Evolutionary conservation across 2,888 invertebrate genomes (phyloP).

Genomic region (Erebia epiphron): DNA sequence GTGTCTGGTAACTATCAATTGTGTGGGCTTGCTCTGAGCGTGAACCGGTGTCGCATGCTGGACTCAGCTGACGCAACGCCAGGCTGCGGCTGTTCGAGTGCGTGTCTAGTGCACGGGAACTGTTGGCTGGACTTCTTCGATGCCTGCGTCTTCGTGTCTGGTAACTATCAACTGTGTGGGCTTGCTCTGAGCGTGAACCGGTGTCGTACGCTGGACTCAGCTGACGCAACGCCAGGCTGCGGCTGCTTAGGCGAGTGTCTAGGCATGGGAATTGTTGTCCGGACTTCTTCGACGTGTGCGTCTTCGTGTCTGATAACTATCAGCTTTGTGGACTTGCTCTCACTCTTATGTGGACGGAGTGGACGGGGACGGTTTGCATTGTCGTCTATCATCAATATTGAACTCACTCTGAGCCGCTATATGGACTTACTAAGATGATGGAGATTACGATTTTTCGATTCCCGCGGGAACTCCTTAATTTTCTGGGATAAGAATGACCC

Average conservation of each 20-base stretch:
- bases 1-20: background rate
- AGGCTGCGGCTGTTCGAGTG: conserved; percentile 67
- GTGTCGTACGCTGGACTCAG: conserved; percentile 54
- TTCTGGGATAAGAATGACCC: too few relatives aligned
- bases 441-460: too few relatives aligned
- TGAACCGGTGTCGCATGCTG: conserved; percentile 68
- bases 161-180: background rate
- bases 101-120: conserved; percentile 75
- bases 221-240: background rate
- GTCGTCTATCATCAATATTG: background rate
- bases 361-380: conserved; percentile 61
- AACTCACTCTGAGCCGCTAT: too few relatives aligned
- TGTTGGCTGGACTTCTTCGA: conserved; percentile 78
- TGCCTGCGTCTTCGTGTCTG: background rate
- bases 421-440: too few relatives aligned
- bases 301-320: background rate
- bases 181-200: conserved; percentile 61
- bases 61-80: background rate
- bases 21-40: conserved; percentile 45
- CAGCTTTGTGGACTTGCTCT: conserved; percentile 49
- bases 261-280: conserved; percentile 83
- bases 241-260: too few relatives aligned
- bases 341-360: conserved; percentile 43
- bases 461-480: too few relatives aligned
- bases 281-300: conserved; percentile 4